A percentile compares a stretch with the other conserved stretches of the same genome.
Evolutionary conservation across 2,888 invertebrate species (phyloP).

Genomic region (Sarcophaga rosellei): DNA sequence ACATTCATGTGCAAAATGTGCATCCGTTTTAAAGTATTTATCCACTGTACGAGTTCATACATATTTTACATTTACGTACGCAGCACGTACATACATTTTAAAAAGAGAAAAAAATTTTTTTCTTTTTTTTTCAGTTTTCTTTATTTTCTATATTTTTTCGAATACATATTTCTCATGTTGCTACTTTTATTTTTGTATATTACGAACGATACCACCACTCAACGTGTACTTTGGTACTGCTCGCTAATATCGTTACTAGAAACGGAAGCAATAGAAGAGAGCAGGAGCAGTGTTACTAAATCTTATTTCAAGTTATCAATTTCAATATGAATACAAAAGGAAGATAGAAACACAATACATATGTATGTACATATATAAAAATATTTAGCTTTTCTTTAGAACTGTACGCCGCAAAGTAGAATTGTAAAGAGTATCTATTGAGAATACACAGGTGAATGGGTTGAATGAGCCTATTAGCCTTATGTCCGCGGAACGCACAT

Average conservation of each 20-base stretch:
- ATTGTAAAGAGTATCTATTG: too few species aligned
- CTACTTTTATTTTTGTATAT: conserved; percentile 48
- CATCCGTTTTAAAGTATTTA: conserved; percentile 67
- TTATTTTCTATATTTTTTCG: not conserved
- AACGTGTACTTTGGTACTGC: conserved; percentile 11
- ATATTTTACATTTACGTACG: conserved; percentile 61
- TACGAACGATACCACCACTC: not conserved
- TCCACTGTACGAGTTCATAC: conserved; percentile 57
- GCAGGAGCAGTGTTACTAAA: conserved; percentile 23
- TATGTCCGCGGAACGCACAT: too few species aligned
- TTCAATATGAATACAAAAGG: too few species aligned
- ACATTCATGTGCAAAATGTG: conserved; percentile 68
- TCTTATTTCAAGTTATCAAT: conserved; percentile 3
- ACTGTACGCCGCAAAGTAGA: too few species aligned
- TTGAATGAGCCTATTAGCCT: too few species aligned
- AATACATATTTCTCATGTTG: conserved; percentile 58
- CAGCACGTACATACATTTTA: conserved; percentile 52
- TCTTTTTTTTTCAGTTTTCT: not conserved
- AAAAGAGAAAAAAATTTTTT: conserved; percentile 36
- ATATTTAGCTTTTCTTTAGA: too few species aligned
- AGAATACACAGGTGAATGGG: too few species aligned
- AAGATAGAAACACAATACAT: too few species aligned
- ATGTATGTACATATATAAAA: not conserved
- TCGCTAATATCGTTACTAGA: conserved; percentile 2
- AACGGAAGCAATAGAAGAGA: not conserved